Evolutionary conservation across 2,888 invertebrate genomes (phyloP), one percentile per base, ranked within the genome.

Genomic region (Nipponacmea schrenckii): DNA sequence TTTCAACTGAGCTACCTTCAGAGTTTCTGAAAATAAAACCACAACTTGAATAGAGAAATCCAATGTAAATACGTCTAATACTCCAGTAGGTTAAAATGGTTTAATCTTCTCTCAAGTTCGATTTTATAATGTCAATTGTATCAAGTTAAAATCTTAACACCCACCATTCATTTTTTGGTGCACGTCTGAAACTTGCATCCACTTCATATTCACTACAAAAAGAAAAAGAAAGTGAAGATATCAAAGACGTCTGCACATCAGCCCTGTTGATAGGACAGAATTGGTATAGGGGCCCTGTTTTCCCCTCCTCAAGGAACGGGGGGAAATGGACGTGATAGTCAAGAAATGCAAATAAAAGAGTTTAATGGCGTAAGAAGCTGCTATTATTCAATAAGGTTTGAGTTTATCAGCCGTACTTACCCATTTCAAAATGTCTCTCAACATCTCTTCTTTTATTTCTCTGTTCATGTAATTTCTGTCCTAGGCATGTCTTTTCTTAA

Each of bases 1-100:
- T 68, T 83, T 83, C 46, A 78, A 77, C 67, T 80, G 74, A 27
- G 80, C 80, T 27, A 82, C 75, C 62, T 82, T 80, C 39, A 75
- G 56, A 15, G 75, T 80, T 72, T 82, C 83, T 83, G 70, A 48
- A 77, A 72, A 31, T 24, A 45, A 17, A 64, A 27, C 15, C n/a
- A 15, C 14, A 46, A 31, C 14, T 24, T 26, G 39, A 24, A 62
- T 39, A 63, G 31, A 17, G 17, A 46, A 39, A 17, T 48, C 7
- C 46, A 27, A 26, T 4, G 46, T 46, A 67, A 67, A 31, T 31
- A 31, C 3, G 31, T 31, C 31, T 31, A 31, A 31, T 3, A 31
- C 2, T 31, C 24, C 26, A n/a, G n/a, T 62, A 7, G n/a, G 20
- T 17, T 45, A 39, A 31, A 10, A 15, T 39, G 7, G 44, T 5